Evolutionary conservation across 1,140 invertebrate genomes (phyloP).

Genomic region (Prorops nasuta): DNA sequence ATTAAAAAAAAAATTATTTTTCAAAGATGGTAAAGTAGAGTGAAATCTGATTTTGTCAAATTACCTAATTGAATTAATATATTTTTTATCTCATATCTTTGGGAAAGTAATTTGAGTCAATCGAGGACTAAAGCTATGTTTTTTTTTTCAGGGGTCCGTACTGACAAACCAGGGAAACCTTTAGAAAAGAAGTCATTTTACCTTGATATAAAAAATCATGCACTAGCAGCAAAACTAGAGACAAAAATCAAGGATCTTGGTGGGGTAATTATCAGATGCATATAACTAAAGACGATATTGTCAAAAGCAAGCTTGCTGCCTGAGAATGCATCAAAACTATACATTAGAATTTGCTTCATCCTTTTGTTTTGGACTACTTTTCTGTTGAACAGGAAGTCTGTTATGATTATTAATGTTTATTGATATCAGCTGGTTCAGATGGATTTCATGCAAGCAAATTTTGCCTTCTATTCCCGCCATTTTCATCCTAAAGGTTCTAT

Average conservation of each 20-base stretch:
- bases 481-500: slow-evolving; percentile 11
- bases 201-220: slow-evolving; percentile 69
- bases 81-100: slow-evolving; percentile 1
- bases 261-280: slow-evolving; percentile 68
- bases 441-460: too few species aligned
- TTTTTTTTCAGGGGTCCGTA: slow-evolving; percentile 33
- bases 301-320: too few species aligned
- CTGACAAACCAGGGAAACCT: slow-evolving; percentile 55
- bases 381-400: too few species aligned
- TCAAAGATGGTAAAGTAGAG: too few species aligned
- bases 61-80: background rate
- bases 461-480: slow-evolving; percentile 18
- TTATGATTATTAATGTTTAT: too few species aligned
- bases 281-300: too few species aligned
- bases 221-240: slow-evolving; percentile 61
- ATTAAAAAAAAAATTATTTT: too few species aligned
- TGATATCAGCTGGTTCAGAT: too few species aligned
- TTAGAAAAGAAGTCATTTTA: slow-evolving; percentile 66
- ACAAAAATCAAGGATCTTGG: slow-evolving; percentile 66
- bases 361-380: too few species aligned
- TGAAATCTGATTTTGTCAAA: background rate
- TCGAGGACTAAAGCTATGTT: slow-evolving; percentile 2
- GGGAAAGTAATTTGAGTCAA: slow-evolving; percentile 56
- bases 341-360: too few species aligned
- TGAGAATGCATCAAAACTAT: too few species aligned